phyloP scores from a whole-genome alignment of 2,888 invertebrate genomes.

The Pollenia griseotomentosa region DNA sequence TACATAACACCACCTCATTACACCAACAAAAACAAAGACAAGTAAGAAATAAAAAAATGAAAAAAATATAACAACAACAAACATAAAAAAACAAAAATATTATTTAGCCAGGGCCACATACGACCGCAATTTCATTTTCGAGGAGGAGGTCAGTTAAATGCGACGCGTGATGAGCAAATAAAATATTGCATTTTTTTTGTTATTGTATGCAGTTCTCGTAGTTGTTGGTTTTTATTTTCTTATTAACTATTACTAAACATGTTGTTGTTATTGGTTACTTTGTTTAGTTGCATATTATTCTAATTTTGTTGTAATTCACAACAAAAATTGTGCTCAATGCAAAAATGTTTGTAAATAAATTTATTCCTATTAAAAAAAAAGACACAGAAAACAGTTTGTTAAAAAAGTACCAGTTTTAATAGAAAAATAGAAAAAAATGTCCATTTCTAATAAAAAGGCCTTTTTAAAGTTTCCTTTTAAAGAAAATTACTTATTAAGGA shows the following conservation, averaged over 20 bases:
- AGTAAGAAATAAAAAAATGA: not conserved
- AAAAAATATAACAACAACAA: constrained; percentile 51
- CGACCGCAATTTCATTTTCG: constrained; percentile 72
- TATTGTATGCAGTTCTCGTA: constrained; percentile 31
- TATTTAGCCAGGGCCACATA: constrained; percentile 72
- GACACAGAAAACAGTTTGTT: not conserved
- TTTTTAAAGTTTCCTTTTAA: too few relatives aligned
- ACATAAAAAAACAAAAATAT: constrained; percentile 10
- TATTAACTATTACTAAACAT: not conserved
- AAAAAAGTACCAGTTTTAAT: too few relatives aligned
- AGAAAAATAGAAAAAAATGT: too few relatives aligned
- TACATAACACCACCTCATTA: constrained; percentile 61
- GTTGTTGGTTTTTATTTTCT: constrained; percentile 27
- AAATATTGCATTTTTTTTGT: constrained; percentile 65
- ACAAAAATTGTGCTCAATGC: constrained; percentile 43
- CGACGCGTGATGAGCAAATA: constrained; percentile 70
- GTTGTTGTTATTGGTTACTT: constrained; percentile 2
- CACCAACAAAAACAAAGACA: constrained; percentile 40
- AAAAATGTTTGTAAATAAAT: constrained; percentile 40
- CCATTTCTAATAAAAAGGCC: too few relatives aligned
- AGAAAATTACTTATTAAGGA: too few relatives aligned
- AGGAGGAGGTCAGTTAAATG: constrained; percentile 73
- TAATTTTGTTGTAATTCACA: constrained; percentile 20
- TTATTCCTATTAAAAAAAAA: not conserved
- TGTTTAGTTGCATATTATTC: constrained; percentile 50